Conservation (phyloP, 2,797 vertebrate species). For the Bufotes viridis region DNA sequence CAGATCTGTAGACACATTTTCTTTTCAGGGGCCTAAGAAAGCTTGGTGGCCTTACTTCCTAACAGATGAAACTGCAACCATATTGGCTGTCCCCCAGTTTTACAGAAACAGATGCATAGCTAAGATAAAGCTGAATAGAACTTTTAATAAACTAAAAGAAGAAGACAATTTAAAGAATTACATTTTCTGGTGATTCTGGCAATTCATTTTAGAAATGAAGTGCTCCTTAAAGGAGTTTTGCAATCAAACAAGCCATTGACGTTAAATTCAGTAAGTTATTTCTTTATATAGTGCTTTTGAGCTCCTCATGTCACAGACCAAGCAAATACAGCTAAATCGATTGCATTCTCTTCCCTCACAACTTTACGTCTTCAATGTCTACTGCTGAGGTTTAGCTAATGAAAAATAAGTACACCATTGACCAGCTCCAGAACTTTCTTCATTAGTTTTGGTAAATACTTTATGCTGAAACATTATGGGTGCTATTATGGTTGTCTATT, state of each 20-base stretch:
- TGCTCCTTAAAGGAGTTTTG: conserved; percentile 16
- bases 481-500: conserved; percentile 30
- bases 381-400: conserved; percentile 28
- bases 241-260: conserved; percentile 27
- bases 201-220: not conserved
- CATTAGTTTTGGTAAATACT: conserved; percentile 44
- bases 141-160: not conserved
- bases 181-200: not conserved
- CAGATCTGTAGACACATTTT: not conserved
- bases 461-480: conserved; percentile 37
- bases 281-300: conserved; percentile 34
- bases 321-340: conserved; percentile 41
- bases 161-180: not conserved
- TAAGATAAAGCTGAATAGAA: not conserved
- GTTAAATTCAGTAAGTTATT: conserved; percentile 36
- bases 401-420: conserved; percentile 39
- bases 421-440: conserved; percentile 25
- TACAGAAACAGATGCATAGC: not conserved
- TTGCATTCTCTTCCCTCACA: conserved; percentile 11
- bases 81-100: not conserved
- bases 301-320: conserved; percentile 30
- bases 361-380: conserved; percentile 29
- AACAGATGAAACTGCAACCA: not conserved
- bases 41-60: not conserved
- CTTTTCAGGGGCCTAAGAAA: not conserved